These are phyloP conservation scores for Tupiocoris notatus DNA, from an alignment of 2,888 invertebrate species.

Conservation along the genomic window DNA sequence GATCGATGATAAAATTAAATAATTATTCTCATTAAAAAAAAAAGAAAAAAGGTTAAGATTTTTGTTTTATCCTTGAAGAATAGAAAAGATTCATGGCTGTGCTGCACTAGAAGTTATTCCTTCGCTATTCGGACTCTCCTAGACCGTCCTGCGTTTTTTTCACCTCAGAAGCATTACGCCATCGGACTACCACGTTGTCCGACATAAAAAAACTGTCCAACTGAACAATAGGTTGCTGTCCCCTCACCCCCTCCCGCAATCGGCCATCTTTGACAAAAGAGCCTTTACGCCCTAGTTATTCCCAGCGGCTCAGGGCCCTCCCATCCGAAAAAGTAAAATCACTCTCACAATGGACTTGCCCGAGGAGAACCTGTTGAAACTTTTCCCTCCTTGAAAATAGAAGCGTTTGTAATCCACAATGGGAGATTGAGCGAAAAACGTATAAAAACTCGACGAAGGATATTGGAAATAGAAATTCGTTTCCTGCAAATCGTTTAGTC, in stretches of 20 bases:
- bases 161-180: conserved; percentile 21
- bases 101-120: too few species aligned
- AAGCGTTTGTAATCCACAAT: neutral
- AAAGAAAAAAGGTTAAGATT: too few species aligned
- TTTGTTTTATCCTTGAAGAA: too few species aligned
- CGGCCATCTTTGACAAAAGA: conserved; percentile 39
- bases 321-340: conserved; percentile 22
- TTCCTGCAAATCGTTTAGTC: too few species aligned
- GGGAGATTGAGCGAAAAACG: neutral
- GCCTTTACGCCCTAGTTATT: conserved; percentile 41
- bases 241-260: conserved; percentile 27
- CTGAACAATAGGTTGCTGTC: conserved; percentile 26
- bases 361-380: conserved; percentile 3
- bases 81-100: too few species aligned
- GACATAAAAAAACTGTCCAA: conserved; percentile 20
- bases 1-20: too few species aligned
- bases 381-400: neutral
- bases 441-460: too few species aligned
- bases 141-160: neutral
- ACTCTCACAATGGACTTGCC: conserved; percentile 24
- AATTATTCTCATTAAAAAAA: too few species aligned
- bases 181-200: conserved; percentile 30
- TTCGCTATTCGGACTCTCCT: too few species aligned
- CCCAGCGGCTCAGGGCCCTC: conserved; percentile 15
- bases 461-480: too few species aligned